A percentile compares a stretch with the other conserved stretches of the same genome.
phyloP scores from a whole-genome alignment of 2,113 vertebrate species.

The Vireo altiloquus region DNA sequence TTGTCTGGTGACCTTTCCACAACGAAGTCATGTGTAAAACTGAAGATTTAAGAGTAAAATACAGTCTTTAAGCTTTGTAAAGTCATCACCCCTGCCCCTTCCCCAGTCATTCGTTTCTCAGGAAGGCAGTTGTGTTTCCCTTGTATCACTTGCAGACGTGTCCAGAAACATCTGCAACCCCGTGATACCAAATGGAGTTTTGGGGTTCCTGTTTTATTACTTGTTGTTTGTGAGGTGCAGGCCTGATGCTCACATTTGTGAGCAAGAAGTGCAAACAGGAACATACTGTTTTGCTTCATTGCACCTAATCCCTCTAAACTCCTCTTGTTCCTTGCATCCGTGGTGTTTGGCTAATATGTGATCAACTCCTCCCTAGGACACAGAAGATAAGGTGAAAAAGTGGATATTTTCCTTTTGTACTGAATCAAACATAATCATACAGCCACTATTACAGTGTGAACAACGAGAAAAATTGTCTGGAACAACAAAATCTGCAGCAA shows the following conservation, averaged over 20 bases:
- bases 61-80: neutral
- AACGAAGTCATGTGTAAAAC: neutral
- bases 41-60: constrained; percentile 23
- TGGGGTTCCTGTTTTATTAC: rapidly evolving
- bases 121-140: neutral
- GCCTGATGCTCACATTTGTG: neutral
- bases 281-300: neutral
- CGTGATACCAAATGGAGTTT: neutral
- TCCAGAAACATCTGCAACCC: neutral
- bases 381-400: neutral
- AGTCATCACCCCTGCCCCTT: neutral
- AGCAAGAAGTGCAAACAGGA: neutral
- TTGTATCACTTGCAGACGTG: rapidly evolving
- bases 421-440: neutral
- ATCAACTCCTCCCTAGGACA: neutral
- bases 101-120: neutral
- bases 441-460: neutral
- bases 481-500: neutral
- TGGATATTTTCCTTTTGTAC: neutral
- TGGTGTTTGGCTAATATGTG: neutral
- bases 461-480: neutral
- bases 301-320: neutral
- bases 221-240: neutral
- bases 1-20: constrained; percentile 34
- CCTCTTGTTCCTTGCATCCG: neutral